Evolutionary conservation across 2,113 vertebrate species (phyloP).

Genomic region (Henicopernis longicauda): DNA sequence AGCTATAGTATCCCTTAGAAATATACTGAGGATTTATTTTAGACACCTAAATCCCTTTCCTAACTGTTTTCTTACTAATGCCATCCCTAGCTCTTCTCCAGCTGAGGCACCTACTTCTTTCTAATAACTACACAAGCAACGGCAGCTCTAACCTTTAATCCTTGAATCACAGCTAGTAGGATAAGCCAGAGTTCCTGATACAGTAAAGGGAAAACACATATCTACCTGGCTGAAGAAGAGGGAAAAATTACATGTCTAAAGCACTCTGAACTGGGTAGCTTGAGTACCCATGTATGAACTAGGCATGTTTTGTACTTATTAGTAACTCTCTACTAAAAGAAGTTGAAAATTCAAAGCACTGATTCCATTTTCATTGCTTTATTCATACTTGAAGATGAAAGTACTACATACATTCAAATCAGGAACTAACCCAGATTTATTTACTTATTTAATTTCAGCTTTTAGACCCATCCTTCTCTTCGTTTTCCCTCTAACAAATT

Average conservation of each 20-base stretch:
- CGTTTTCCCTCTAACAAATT: not conserved
- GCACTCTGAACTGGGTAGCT: not conserved
- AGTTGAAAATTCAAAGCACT: not conserved
- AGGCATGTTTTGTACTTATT: not conserved
- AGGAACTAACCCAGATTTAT: not conserved
- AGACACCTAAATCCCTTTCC: not conserved
- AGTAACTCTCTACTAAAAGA: not conserved
- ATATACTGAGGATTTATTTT: not conserved
- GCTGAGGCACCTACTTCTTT: not conserved
- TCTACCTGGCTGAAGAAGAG: not conserved
- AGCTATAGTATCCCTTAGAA: not conserved
- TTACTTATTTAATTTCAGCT: not conserved
- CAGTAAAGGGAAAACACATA: not conserved
- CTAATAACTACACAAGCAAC: not conserved
- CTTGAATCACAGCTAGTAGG: not conserved
- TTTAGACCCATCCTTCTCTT: not conserved
- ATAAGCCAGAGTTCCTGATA: not conserved
- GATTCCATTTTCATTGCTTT: not conserved
- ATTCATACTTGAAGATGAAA: not conserved
- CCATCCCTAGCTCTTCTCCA: not conserved
- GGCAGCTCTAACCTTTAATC: not conserved
- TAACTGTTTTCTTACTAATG: not conserved
- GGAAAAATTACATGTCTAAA: not conserved
- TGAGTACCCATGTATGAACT: not conserved
- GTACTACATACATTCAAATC: not conserved